Evolutionary conservation across 2,113 vertebrate genomes (phyloP).

Genomic region (Gymnorhina tibicen): DNA sequence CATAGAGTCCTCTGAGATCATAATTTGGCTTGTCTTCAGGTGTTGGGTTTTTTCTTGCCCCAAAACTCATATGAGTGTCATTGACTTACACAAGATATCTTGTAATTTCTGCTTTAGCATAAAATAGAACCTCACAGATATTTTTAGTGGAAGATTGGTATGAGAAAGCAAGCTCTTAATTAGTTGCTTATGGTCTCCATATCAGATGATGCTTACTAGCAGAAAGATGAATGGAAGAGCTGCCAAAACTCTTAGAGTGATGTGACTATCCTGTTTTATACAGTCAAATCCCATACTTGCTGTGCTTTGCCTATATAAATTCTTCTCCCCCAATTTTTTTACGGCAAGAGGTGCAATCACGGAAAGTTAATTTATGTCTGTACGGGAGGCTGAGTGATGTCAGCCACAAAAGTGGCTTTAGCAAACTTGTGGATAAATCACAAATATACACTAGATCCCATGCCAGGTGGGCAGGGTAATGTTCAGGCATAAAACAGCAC

Average conservation of each 20-base stretch:
- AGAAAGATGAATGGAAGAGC: background rate
- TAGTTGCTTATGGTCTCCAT: background rate
- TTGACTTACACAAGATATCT: background rate
- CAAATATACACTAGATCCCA: fast-evolving
- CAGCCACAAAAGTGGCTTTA: background rate
- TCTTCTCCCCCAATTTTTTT: fast-evolving
- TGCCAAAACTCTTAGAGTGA: background rate
- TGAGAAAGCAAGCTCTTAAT: background rate
- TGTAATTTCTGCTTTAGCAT: background rate
- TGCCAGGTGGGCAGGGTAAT: background rate
- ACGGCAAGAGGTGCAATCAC: background rate
- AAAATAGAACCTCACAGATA: background rate
- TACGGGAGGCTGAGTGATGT: background rate
- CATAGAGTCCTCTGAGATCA: background rate
- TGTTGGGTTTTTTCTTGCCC: background rate
- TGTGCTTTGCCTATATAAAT: background rate
- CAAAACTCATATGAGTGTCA: background rate
- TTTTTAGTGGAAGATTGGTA: background rate
- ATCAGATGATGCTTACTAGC: background rate
- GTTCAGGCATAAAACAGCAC: background rate
- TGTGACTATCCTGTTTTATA: background rate
- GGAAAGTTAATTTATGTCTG: background rate
- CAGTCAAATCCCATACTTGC: background rate
- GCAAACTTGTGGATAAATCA: background rate
- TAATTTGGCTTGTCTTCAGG: background rate